Evolutionary conservation across 2,797 vertebrate species (phyloP), one percentile per base, ranked within the genome.

Genomic region (Poeciliopsis presidionis): DNA sequence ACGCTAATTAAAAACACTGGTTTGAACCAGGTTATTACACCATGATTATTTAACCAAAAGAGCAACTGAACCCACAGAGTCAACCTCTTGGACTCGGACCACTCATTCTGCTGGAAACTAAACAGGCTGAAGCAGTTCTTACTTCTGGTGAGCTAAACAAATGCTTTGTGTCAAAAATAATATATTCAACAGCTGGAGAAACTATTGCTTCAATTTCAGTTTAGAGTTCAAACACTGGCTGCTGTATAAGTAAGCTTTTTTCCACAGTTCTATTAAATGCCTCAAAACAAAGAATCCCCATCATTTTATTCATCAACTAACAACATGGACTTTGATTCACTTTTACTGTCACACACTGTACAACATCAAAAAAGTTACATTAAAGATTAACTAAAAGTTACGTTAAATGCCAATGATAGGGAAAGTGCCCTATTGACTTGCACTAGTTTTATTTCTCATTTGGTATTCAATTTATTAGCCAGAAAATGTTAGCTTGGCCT

Each of bases 1-100:
- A 67, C 0, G 39, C 22, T 7, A 41, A 47, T 36, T 3, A 46
- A 12, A 86, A 71, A 80, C 73, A 53, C 79, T 39, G 36, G 36
- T 39, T 39, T 39, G 36, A 39, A 20, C 1, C 33, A 41, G 8
- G 63, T 20, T 67, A 41, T 67, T 41, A 41, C 20, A 67, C 33
- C 5, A 33, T 22, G 36, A 67, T 20, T 36, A 41, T 67, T 22
- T 39, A 30, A 67, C 33, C 16, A 67, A 67, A 41, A 22, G 61
- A 33, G 18, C 18, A 39, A 65, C 2, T 36, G 33, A 55, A 67
- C 18, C 39, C 6, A 20, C 18, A 22, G 36, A 65, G 63, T 39
- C 18, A 16, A 18, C 6, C 59, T 63, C 30, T 28, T 2, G 14
- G 59, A 63, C 30, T 33, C 1, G 14, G 59, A 61, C 59, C 59